Percentiles rank a stretch among this genome's conserved stretches.
Conservation (phyloP, 2,888 invertebrate genomes). For the Amphimallon solstitiale region DNA sequence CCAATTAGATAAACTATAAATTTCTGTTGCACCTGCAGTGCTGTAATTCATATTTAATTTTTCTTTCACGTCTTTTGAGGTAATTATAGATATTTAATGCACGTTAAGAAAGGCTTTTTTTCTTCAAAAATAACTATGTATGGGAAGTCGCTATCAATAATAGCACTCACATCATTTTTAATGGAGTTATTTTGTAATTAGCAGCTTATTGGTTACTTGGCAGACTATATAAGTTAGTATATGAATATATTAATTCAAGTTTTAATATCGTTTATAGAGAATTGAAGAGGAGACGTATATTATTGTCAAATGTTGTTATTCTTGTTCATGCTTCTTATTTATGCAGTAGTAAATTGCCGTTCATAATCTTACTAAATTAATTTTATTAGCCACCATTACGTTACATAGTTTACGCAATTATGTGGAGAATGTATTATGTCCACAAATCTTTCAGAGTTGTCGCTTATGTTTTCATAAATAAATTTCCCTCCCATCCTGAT, state of each 20-base stretch:
- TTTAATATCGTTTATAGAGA: too few relatives aligned
- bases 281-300: too few relatives aligned
- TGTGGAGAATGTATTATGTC: slow-evolving; percentile 5
- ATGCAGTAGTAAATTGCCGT: background rate
- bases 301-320: too few relatives aligned
- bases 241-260: slow-evolving; percentile 15
- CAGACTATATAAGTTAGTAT: background rate
- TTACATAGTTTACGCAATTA: slow-evolving; percentile 11
- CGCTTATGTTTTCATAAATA: slow-evolving; percentile 25
- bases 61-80: background rate
- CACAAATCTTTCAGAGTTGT: slow-evolving; percentile 29
- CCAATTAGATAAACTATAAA: slow-evolving; percentile 14
- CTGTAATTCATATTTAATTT: slow-evolving; percentile 10
- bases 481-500: slow-evolving; percentile 1
- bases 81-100: slow-evolving; percentile 5
- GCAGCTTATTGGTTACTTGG: background rate
- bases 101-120: slow-evolving; percentile 1
- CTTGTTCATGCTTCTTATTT: background rate
- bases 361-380: slow-evolving; percentile 1
- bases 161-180: slow-evolving; percentile 3
- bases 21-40: slow-evolving; percentile 17
- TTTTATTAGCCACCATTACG: slow-evolving; percentile 14
- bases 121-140: background rate
- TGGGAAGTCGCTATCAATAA: background rate
- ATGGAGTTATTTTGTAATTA: slow-evolving; percentile 11